These are phyloP conservation scores for Conistra vaccinii DNA, from an alignment of 2,888 invertebrate species.

Conservation along the genomic window DNA sequence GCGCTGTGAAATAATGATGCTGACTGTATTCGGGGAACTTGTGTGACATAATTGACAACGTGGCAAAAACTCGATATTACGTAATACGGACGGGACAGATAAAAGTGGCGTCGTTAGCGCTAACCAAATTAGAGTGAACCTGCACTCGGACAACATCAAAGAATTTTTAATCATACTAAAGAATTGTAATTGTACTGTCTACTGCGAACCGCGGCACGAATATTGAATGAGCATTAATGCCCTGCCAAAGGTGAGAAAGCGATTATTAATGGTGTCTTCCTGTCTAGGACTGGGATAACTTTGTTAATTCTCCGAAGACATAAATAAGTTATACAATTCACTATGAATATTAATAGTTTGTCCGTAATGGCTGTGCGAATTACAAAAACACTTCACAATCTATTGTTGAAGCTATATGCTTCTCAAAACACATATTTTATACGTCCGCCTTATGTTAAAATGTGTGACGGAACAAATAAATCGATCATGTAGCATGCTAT, in stretches of 20 bases:
- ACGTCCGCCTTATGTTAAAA: conserved; percentile 20
- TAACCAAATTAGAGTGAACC: conserved; percentile 64
- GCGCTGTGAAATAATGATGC: conserved; percentile 48
- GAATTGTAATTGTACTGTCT: conserved; percentile 60
- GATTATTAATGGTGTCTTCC: conserved; percentile 55
- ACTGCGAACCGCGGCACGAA: conserved; percentile 50
- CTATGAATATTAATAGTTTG: conserved; percentile 45
- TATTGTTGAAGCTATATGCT: conserved; percentile 26
- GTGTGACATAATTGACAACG: conserved; percentile 49
- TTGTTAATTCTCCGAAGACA: conserved; percentile 31
- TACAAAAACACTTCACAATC: conserved; percentile 30
- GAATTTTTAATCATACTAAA: conserved; percentile 68
- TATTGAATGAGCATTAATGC: conserved; percentile 57
- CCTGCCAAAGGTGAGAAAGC: conserved; percentile 55
- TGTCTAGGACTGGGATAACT: conserved; percentile 39
- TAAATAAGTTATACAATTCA: conserved; percentile 47
- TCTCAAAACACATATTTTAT: conserved; percentile 38
- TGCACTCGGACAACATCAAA: conserved; percentile 64
- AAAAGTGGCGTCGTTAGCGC: conserved; percentile 69
- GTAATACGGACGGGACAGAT: conserved; percentile 56
- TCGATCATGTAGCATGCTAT: conserved; percentile 27
- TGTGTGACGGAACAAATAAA: conserved; percentile 28
- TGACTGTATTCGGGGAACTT: conserved; percentile 1
- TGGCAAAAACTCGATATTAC: conserved; percentile 53
- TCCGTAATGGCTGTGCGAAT: conserved; percentile 17